Evolutionary conservation across 2,888 invertebrate species (phyloP).

Genomic region (Meta bourneti): DNA sequence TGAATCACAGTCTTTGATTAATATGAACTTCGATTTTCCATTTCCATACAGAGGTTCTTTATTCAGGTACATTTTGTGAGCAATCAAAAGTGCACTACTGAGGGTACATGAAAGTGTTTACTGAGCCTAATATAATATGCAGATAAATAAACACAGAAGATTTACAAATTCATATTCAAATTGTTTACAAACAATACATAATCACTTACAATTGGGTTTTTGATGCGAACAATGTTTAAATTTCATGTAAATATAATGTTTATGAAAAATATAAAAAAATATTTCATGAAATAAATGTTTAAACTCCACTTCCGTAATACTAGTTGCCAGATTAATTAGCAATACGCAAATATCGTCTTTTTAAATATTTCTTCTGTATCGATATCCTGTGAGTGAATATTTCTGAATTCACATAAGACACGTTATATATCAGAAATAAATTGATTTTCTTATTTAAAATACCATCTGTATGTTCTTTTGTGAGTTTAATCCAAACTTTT

Average conservation of each 20-base stretch:
- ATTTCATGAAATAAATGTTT: slow-evolving; percentile 52
- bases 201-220: slow-evolving; percentile 46
- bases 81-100: background rate
- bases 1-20: slow-evolving; percentile 41
- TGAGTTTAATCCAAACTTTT: too few relatives aligned
- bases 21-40: slow-evolving; percentile 53
- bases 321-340: slow-evolving; percentile 23
- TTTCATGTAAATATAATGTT: slow-evolving; percentile 42
- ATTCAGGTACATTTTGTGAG: slow-evolving; percentile 44
- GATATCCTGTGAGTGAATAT: too few relatives aligned
- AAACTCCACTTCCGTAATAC: slow-evolving; percentile 57
- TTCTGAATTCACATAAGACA: too few relatives aligned
- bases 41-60: slow-evolving; percentile 52
- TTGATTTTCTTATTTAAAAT: too few relatives aligned
- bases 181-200: slow-evolving; percentile 5
- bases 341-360: background rate
- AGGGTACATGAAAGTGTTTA: background rate
- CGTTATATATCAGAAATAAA: too few relatives aligned
- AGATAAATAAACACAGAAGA: background rate
- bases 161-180: background rate
- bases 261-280: slow-evolving; percentile 48
- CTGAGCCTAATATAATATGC: background rate
- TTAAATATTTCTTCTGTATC: background rate
- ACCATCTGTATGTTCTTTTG: too few relatives aligned
- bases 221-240: background rate